These are phyloP conservation scores for Branchipolynoe longqiensis DNA, from an alignment of 2,888 invertebrate species.

Conservation along the genomic window DNA sequence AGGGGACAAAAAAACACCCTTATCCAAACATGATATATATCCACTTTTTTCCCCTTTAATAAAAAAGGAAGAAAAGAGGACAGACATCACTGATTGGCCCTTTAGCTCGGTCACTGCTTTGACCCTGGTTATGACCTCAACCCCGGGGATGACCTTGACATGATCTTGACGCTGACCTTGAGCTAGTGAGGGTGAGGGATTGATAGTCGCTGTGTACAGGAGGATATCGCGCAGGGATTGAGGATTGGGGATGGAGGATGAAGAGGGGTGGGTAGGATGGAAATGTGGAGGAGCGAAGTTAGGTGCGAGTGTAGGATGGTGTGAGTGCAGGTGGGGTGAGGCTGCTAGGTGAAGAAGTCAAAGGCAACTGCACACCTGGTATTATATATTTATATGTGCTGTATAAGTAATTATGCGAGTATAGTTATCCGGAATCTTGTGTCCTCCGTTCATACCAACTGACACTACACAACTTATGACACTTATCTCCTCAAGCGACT, in stretches of 20 bases:
- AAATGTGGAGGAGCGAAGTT: too few species aligned
- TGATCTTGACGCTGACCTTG: constrained; percentile 23
- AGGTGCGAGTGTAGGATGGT: too few species aligned
- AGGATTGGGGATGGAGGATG: not conserved
- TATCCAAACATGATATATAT: not conserved
- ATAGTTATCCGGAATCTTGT: too few species aligned
- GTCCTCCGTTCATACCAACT: too few species aligned
- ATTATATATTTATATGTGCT: too few species aligned
- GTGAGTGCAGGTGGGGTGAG: too few species aligned
- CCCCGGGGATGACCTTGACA: constrained; percentile 3
- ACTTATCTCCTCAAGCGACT: too few species aligned
- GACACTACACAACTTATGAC: too few species aligned
- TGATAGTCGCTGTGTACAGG: constrained; percentile 22
- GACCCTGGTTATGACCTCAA: constrained; percentile 15
- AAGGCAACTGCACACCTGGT: too few species aligned
- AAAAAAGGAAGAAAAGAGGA: not conserved
- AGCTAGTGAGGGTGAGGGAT: constrained; percentile 8
- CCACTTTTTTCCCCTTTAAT: too few species aligned
- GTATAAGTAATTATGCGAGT: too few species aligned
- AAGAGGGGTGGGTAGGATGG: not conserved
- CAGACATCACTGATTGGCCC: constrained; percentile 4
- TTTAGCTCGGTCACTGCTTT: constrained; percentile 31
- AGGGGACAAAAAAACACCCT: not conserved
- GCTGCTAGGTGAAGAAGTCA: too few species aligned
- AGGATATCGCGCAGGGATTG: not conserved